These are phyloP conservation scores for Philhelius pedissequus DNA, from an alignment of 2,888 invertebrate genomes.

Conservation along the genomic window DNA sequence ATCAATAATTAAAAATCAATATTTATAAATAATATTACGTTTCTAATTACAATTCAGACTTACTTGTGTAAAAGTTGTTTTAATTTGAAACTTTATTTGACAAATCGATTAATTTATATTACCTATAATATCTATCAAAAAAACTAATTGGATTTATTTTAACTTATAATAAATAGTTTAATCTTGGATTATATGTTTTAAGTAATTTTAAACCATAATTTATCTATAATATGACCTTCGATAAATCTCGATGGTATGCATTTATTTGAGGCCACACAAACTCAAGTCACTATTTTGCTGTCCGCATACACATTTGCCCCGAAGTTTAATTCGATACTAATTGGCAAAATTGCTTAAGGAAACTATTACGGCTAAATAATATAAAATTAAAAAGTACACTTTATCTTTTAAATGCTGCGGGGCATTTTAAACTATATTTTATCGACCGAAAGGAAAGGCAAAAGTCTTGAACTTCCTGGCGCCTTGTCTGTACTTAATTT, in stretches of 20 bases:
- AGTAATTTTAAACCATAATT: background rate
- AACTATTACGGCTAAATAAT: background rate
- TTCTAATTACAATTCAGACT: background rate
- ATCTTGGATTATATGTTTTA: background rate
- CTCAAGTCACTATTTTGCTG: background rate
- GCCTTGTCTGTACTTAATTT: background rate
- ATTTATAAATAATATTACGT: no score
- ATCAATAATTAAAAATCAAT: no score
- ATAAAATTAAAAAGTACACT: background rate
- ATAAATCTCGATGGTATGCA: background rate
- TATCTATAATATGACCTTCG: background rate
- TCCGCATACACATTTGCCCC: background rate
- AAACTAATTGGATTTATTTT: background rate
- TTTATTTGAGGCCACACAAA: background rate
- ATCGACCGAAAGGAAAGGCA: background rate
- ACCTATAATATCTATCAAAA: no score
- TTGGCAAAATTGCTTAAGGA: slow-evolving; percentile 10
- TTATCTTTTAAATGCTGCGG: background rate
- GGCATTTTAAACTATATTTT: slow-evolving; percentile 7
- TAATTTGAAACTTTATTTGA: background rate
- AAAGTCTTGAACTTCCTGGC: slow-evolving; percentile 1
- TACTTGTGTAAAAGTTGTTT: background rate
- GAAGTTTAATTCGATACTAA: slow-evolving; percentile 2
- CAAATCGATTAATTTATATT: background rate
- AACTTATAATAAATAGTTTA: background rate